These are phyloP conservation scores for Heliconius cydno DNA, from an alignment of 2,888 invertebrate species.

Conservation along the genomic window DNA sequence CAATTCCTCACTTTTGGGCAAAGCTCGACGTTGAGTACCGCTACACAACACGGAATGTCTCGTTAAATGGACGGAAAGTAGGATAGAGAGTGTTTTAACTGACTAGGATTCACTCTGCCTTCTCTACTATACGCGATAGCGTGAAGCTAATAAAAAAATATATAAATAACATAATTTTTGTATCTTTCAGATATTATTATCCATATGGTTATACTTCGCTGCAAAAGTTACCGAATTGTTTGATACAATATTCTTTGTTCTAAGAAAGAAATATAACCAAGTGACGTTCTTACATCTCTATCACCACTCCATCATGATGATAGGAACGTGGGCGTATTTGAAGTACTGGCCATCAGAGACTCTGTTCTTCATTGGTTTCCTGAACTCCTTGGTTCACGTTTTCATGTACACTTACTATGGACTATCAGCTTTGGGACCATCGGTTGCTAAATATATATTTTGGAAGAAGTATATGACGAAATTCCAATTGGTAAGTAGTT, in stretches of 20 bases:
- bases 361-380: conserved; percentile 86
- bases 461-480: conserved; percentile 94
- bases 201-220: conserved; percentile 87
- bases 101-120: no score
- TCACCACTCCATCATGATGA: conserved; percentile 90
- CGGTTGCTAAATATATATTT: conserved; percentile 89
- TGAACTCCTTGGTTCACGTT: conserved; percentile 91
- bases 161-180: neutral
- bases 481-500: conserved; percentile 87
- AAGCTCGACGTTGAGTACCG: no score
- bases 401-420: conserved; percentile 93
- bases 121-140: no score
- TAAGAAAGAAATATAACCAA: conserved; percentile 90
- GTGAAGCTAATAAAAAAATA: no score
- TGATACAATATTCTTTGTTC: conserved; percentile 93
- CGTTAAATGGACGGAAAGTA: no score
- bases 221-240: conserved; percentile 90
- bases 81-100: no score
- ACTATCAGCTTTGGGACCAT: conserved; percentile 89
- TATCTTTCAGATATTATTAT: conserved; percentile 71
- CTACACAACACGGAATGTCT: no score
- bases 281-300: conserved; percentile 95
- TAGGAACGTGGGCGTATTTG: conserved; percentile 89
- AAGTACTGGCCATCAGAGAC: conserved; percentile 90
- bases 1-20: no score